Conservation (phyloP, 2,888 invertebrate species). For the Callimorpha dominula region DNA sequence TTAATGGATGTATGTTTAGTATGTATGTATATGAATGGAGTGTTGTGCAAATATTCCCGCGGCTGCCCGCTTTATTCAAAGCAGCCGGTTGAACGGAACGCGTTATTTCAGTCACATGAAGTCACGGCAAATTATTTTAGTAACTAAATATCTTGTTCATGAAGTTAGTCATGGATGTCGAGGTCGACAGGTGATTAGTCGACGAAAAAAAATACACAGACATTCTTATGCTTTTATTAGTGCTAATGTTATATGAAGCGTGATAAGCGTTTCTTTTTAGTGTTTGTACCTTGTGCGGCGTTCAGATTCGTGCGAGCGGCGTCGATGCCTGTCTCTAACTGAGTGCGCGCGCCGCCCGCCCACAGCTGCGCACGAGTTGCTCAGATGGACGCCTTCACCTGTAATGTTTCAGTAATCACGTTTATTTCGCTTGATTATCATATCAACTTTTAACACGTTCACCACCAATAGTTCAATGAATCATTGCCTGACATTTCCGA, state of each 20-base stretch:
- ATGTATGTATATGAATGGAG: slow-evolving; percentile 20
- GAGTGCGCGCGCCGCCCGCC: slow-evolving; percentile 73
- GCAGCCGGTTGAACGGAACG: slow-evolving; percentile 51
- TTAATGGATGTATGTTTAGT: not conserved
- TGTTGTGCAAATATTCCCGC: slow-evolving; percentile 39
- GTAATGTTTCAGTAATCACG: slow-evolving; percentile 71
- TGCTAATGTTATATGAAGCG: slow-evolving; percentile 79
- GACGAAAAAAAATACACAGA: slow-evolving; percentile 65
- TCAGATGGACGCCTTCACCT: slow-evolving; percentile 71
- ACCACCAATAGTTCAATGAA: slow-evolving; percentile 47
- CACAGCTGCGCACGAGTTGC: slow-evolving; percentile 63
- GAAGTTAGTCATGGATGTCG: slow-evolving; percentile 78
- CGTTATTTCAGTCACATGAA: slow-evolving; percentile 81
- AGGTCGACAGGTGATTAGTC: slow-evolving; percentile 75
- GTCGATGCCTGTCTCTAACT: slow-evolving; percentile 82
- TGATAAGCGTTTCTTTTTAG: slow-evolving; percentile 57
- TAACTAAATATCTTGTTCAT: slow-evolving; percentile 75
- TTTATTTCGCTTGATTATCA: slow-evolving; percentile 56
- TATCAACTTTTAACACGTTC: slow-evolving; percentile 46
- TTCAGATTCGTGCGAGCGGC: slow-evolving; percentile 84
- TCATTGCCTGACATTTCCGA: slow-evolving; percentile 39
- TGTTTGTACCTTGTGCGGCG: slow-evolving; percentile 83
- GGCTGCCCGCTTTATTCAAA: slow-evolving; percentile 48
- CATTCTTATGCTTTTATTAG: slow-evolving; percentile 79
- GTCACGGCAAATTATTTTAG: slow-evolving; percentile 81